Percentiles rank a stretch among this genome's conserved stretches.
These are phyloP conservation scores for Bombus affinis DNA, from an alignment of 1,140 invertebrate genomes.

Conservation along the genomic window DNA sequence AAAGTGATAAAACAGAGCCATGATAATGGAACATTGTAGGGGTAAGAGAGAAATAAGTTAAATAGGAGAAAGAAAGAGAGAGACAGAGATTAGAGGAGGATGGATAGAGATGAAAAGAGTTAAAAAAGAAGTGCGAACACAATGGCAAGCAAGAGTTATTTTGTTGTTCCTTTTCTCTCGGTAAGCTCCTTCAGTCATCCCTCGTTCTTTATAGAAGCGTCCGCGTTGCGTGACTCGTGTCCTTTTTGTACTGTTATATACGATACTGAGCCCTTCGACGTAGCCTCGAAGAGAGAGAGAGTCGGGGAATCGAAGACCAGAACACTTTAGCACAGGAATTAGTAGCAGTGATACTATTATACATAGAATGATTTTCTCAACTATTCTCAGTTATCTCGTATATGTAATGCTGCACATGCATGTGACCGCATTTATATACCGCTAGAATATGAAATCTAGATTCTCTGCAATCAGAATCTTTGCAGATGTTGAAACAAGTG, in stretches of 20 bases:
- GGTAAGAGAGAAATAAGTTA: not conserved
- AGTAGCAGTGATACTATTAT: conserved; percentile 57
- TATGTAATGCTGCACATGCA: not conserved
- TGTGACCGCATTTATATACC: not conserved
- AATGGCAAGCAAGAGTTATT: conserved; percentile 78
- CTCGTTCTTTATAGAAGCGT: conserved; percentile 65
- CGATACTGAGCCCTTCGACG: conserved; percentile 73
- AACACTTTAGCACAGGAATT: conserved; percentile 78
- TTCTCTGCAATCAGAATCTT: not conserved
- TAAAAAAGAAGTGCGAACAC: conserved; percentile 67
- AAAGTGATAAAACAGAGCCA: not conserved
- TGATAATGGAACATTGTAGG: not conserved
- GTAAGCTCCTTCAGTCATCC: conserved; percentile 73
- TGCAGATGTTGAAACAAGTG: not conserved
- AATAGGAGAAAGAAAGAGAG: not conserved
- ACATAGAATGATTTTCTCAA: not conserved
- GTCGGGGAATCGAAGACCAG: conserved; percentile 80
- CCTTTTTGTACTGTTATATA: conserved; percentile 57
- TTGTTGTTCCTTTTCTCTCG: conserved; percentile 64
- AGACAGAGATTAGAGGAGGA: conserved; percentile 7
- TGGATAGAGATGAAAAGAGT: conserved; percentile 51
- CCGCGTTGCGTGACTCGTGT: conserved; percentile 70
- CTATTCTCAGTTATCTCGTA: not conserved
- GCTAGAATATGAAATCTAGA: not conserved
- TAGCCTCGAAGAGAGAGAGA: conserved; percentile 81